Conservation (phyloP, 2,888 invertebrate genomes). For the Omphaloscelis lunosa region DNA sequence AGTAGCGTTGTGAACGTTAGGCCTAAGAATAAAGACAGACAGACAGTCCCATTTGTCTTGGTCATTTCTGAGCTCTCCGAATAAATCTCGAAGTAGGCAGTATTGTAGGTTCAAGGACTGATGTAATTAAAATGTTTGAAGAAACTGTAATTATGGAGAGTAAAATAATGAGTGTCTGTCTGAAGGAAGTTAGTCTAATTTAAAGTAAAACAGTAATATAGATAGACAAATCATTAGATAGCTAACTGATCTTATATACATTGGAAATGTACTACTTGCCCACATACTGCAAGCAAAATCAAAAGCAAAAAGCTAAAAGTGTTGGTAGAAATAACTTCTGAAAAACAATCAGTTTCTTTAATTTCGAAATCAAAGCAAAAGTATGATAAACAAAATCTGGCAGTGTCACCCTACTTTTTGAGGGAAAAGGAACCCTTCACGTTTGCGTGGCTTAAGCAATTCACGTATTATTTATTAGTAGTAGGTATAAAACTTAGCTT, state of each 20-base stretch:
- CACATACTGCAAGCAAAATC: background rate
- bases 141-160: background rate
- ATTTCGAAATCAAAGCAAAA: slow-evolving; percentile 6
- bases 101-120: slow-evolving; percentile 20
- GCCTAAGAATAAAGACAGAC: slow-evolving; percentile 3
- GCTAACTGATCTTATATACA: no score
- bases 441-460: slow-evolving; percentile 44
- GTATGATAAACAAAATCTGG: background rate
- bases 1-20: no score
- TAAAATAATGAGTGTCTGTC: background rate
- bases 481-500: background rate
- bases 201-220: background rate
- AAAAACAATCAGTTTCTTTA: background rate
- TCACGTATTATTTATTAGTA: slow-evolving; percentile 41
- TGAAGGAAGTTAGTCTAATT: background rate
- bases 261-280: background rate
- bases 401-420: slow-evolving; percentile 20
- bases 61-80: slow-evolving; percentile 32
- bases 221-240: background rate
- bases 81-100: slow-evolving; percentile 44
- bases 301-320: background rate
- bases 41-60: slow-evolving; percentile 37
- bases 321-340: background rate
- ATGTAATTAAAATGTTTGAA: slow-evolving; percentile 22
- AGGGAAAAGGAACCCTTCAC: slow-evolving; percentile 18